These are phyloP conservation scores for Strix aluco DNA, from an alignment of 2,113 vertebrate species.

Conservation along the genomic window DNA sequence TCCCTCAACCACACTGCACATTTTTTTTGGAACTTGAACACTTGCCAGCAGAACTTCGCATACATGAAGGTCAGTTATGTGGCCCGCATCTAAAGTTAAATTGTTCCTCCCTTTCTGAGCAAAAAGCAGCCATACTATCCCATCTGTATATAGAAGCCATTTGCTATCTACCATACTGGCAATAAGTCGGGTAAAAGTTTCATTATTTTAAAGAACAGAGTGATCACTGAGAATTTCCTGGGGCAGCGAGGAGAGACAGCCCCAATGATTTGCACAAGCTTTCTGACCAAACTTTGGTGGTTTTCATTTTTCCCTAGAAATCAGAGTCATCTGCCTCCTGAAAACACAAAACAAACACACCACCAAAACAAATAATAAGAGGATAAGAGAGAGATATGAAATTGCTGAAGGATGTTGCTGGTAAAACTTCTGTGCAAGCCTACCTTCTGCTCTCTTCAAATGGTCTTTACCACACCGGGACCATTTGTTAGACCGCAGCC, in stretches of 20 bases:
- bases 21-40: background rate
- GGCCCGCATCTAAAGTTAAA: background rate
- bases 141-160: background rate
- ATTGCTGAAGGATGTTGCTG: background rate
- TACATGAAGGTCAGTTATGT: background rate
- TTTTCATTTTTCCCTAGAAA: conserved; percentile 4
- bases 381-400: background rate
- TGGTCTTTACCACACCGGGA: background rate
- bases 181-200: background rate
- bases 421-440: background rate
- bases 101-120: background rate
- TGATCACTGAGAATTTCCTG: background rate
- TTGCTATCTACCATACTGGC: background rate
- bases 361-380: background rate
- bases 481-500: background rate
- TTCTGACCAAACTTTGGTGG: background rate
- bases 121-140: background rate
- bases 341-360: background rate
- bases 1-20: background rate
- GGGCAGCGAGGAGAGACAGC: background rate
- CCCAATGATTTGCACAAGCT: background rate
- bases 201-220: background rate
- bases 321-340: background rate
- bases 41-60: background rate
- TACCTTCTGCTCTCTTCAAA: background rate